Evolutionary conservation across 2,888 invertebrate species (phyloP).

Genomic region (Leucania comma): DNA sequence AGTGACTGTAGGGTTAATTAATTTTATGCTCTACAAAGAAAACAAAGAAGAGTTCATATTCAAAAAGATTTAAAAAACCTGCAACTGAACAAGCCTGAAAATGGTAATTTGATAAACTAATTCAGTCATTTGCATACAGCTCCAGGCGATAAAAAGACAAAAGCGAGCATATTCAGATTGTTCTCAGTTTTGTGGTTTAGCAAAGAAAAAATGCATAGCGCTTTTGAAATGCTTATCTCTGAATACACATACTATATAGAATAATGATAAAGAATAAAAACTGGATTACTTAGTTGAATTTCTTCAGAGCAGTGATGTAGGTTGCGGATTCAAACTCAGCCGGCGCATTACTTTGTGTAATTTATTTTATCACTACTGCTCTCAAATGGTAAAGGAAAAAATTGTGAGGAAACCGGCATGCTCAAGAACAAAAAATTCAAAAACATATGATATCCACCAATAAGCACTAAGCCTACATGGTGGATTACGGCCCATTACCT

Average conservation of each 20-base stretch:
- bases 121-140: slow-evolving; percentile 53
- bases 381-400: too few species aligned
- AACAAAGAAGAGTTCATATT: slow-evolving; percentile 21
- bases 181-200: slow-evolving; percentile 12
- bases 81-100: slow-evolving; percentile 32
- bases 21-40: slow-evolving; percentile 19
- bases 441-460: too few species aligned
- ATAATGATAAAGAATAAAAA: slow-evolving; percentile 6
- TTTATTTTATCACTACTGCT: too few species aligned
- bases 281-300: too few species aligned
- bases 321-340: too few species aligned
- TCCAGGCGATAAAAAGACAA: slow-evolving; percentile 37
- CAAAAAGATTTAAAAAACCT: slow-evolving; percentile 21
- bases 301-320: too few species aligned
- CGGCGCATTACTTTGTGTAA: too few species aligned
- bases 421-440: too few species aligned
- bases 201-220: slow-evolving; percentile 16
- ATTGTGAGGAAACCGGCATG: too few species aligned
- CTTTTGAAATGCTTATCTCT: slow-evolving; percentile 2
- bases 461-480: too few species aligned
- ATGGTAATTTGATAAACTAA: slow-evolving; percentile 56
- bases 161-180: slow-evolving; percentile 15
- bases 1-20: slow-evolving; percentile 25
- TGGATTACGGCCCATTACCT: too few species aligned
- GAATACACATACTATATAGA: neutral